Evolutionary conservation across 2,797 vertebrate species (phyloP).

Genomic region (Tachyglossus aculeatus): DNA sequence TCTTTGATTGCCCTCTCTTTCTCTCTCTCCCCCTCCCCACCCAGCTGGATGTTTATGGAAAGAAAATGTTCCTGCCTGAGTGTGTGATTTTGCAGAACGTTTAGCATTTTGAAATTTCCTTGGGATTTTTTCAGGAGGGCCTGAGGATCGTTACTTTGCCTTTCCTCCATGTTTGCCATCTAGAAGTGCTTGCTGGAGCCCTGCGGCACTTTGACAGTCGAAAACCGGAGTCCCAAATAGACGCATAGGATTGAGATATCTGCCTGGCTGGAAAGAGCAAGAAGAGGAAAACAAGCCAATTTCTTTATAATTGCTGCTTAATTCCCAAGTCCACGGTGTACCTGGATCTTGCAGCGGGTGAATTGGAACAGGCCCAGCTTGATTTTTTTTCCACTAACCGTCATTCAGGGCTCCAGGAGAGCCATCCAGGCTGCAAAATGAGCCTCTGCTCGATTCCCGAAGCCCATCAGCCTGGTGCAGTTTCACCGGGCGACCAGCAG

Average conservation of each 20-base stretch:
- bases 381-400: constrained; percentile 10
- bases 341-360: background rate
- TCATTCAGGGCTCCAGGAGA: background rate
- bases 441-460: too few species aligned
- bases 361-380: background rate
- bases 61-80: too few species aligned
- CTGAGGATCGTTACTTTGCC: too few species aligned
- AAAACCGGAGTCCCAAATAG: background rate
- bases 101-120: too few species aligned
- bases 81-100: too few species aligned
- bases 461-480: too few species aligned
- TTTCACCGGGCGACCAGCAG: too few species aligned
- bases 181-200: too few species aligned
- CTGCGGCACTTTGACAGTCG: constrained; percentile 15
- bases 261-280: background rate
- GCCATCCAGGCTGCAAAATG: background rate
- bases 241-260: background rate
- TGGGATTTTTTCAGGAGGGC: too few species aligned
- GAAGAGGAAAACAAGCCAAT: background rate
- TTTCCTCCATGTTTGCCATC: too few species aligned
- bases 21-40: background rate
- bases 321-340: background rate
- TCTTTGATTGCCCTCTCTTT: constrained; percentile 9
- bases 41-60: too few species aligned
- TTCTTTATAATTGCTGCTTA: background rate